Percentiles rank a stretch among this genome's conserved stretches.
phyloP scores from a whole-genome alignment of 2,113 vertebrate genomes.

The Pampusana beccarii region DNA sequence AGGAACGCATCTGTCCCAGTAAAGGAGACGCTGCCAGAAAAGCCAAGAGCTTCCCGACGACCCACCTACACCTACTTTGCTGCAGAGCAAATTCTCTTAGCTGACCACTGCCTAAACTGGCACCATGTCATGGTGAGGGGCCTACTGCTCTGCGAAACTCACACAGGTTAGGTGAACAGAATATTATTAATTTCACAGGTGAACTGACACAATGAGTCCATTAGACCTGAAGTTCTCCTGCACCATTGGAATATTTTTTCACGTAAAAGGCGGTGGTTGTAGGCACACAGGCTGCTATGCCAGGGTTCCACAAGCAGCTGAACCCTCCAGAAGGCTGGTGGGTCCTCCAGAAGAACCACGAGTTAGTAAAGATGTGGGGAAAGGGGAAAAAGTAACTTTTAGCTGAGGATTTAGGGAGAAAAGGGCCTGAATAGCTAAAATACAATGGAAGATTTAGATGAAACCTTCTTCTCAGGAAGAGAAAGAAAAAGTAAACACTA shows the following conservation, averaged over 20 bases:
- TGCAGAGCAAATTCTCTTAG: not conserved
- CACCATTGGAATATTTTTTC: not conserved
- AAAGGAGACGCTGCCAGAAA: not conserved
- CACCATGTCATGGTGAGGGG: not conserved
- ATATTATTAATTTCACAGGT: not conserved
- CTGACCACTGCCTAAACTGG: not conserved
- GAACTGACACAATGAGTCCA: not conserved
- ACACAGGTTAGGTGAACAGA: rapidly evolving
- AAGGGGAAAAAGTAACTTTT: not conserved
- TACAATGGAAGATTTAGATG: not conserved
- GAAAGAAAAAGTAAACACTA: not conserved
- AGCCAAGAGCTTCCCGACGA: not conserved
- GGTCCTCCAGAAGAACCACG: not conserved
- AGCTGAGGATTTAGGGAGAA: not conserved
- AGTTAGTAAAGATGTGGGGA: not conserved
- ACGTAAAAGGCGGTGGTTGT: not conserved
- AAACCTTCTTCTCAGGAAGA: not conserved
- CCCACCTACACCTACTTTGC: not conserved
- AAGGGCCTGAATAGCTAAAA: not conserved
- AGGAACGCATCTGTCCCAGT: not conserved
- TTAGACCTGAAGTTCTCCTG: not conserved
- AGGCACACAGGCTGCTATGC: not conserved
- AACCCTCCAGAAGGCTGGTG: not conserved
- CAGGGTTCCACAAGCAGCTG: not conserved
- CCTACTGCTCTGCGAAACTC: not conserved